Base-by-base conservation (phyloP, 37 sponge, comb jelly and placozoan species). In the Cladorhizidae sp. region DNA sequence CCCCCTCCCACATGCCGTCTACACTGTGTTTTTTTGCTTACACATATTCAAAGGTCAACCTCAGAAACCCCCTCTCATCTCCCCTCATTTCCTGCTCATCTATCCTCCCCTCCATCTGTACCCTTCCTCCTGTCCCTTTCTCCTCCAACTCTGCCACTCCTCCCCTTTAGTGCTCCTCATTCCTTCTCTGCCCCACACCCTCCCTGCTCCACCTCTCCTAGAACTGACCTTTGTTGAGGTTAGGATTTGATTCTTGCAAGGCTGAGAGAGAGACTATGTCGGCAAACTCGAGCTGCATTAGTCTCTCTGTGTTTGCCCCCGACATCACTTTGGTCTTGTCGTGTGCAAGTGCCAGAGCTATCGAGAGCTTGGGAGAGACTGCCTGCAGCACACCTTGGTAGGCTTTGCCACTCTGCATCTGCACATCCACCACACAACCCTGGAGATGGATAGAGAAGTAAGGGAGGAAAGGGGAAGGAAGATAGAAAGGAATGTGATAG, bases 391-490 rank as follows among this genome's bases (percentile, higher is more conserved):
- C 57, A 2, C 88, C 88, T 38, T 82, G 72, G 39, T 88, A 88
- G 35, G 72, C 67, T 23, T 29, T 28, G 11, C 83, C 88, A 55
- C 52, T 76, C 62, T 36, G 41, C 59, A 70, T 31, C 21, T 81
- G 50, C 11, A 81, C 88, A 51, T 87, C 77, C 40, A 87, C 77
- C 61, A 81, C 71, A 76, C 81, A 82, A 0, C 88, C 88, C 88
- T 87, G 69, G 21, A 39, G 23, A 31, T n/a, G 28, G 20, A 38
- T 8, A 17, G 58, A 40, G 65, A 0, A 33, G 43, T 12, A 31
- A 57, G 45, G 28, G 23, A 35, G 31, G 28, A 71, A 62, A 22
- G 35, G 43, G 14, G 39, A 15, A 28, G 40, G 49, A 45, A 45
- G 49, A 45, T 12, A 45, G 49, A 45, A 45, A 45, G 49, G 49